Percentiles rank a stretch among this genome's conserved stretches.
phyloP scores from a whole-genome alignment of 2,113 vertebrate genomes.

The Bos taurus region ARS-UCD2.0 NC_037347.1:67635501-67636000 shows the following conservation, averaged over 20 bases:
- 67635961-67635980: background rate
- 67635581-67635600: background rate
- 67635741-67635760: background rate
- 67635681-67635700: background rate
- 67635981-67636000: background rate
- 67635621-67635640: background rate
- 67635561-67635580: background rate
- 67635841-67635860: background rate
- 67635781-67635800: background rate
- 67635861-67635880: background rate
- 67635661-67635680: background rate
- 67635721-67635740: background rate
- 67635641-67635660: background rate
- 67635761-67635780: background rate
- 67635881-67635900: background rate
- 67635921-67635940: background rate
- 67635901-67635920: background rate
- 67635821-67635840: background rate
- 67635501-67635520: background rate
- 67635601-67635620: background rate
- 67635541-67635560: background rate
- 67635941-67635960: background rate
- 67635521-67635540: background rate
- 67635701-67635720: background rate
- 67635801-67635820: background rate